Base-by-base conservation (phyloP, 2,113 vertebrate species). In the Caracal caracal region DNA sequence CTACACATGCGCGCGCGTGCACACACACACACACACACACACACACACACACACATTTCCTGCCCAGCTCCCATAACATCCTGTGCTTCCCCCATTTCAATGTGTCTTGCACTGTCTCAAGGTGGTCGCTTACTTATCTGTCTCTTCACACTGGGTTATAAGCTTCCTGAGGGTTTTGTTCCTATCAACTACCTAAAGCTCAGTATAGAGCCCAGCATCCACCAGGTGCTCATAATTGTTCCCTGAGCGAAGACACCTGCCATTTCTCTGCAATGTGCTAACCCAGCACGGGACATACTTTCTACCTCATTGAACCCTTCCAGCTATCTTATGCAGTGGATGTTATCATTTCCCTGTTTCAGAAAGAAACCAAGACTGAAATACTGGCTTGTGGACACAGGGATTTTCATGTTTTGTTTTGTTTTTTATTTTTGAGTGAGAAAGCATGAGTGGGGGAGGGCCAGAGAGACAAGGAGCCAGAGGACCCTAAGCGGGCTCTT, bases 281-380 rank as follows among this genome's bases (percentile, higher is more conserved):
- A 49, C 10, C 56, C 17, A 37, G 26, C 22, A 35, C 0, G 0
- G 1, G 56, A 40, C 43, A 37, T 17, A 75, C 53, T 76, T 59
- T 13, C 30, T 2, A 61, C 37, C 30, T 85, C 70, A 22, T 3
- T 20, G 51, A 53, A 47, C 22, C 37, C 59, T 85, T 22, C 85
- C 71, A 40, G 1, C 63, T 37, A 24, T 26, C 56, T 59, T 40
- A 40, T 6, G 4, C 0, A 2, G 10, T 37, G 40, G 68, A 30
- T 66, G n/a, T 15, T 51, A 70, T 13, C 40, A 35, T 43, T 85
- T 33, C 76, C 76, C 28, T 73, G 26, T 63, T 53, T 26, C n/a
- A 90, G 66, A 71, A 86, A 68, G 75, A 86, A 95, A 70, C 33
- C n/a, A 35, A 68, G 26, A 92, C 40, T 68, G 15, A 26, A 61